These are phyloP conservation scores for Anoplius nigerrimus DNA, from an alignment of 2,888 invertebrate genomes.

Conservation along the genomic window DNA sequence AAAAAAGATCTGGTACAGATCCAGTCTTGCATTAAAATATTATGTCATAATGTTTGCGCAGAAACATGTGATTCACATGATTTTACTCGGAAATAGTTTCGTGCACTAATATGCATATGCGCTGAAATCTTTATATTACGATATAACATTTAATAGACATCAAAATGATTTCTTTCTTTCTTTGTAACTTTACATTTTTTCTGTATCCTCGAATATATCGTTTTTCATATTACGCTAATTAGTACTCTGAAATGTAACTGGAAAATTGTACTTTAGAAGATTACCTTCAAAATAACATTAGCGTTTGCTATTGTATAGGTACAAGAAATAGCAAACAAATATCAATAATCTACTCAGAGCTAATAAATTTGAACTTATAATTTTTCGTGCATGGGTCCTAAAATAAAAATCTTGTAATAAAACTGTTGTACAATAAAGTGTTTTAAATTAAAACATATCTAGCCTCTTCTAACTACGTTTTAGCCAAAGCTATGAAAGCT, in stretches of 20 bases:
- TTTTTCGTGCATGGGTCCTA: constrained; percentile 45
- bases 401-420: constrained; percentile 50
- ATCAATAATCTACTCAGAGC: constrained; percentile 40
- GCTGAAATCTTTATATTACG: constrained; percentile 31
- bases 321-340: constrained; percentile 36
- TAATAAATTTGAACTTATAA: constrained; percentile 48
- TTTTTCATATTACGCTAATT: constrained; percentile 33
- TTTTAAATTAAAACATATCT: constrained; percentile 70
- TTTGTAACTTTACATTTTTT: constrained; percentile 38
- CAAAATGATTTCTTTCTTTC: constrained; percentile 35
- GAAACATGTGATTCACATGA: constrained; percentile 45
- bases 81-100: constrained; percentile 33
- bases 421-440: constrained; percentile 70
- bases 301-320: constrained; percentile 28
- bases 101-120: constrained; percentile 20
- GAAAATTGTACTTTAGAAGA: constrained; percentile 53
- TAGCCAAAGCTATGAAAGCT: constrained; percentile 65
- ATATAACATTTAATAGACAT: constrained; percentile 39
- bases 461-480: constrained; percentile 72
- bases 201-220: constrained; percentile 37
- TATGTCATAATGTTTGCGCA: constrained; percentile 49
- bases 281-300: constrained; percentile 39
- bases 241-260: constrained; percentile 42
- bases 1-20: constrained; percentile 46
- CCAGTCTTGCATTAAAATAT: constrained; percentile 57